phyloP scores from a whole-genome alignment of 2,113 vertebrate species.

The Protobothrops mucrosquamatus region DNA sequence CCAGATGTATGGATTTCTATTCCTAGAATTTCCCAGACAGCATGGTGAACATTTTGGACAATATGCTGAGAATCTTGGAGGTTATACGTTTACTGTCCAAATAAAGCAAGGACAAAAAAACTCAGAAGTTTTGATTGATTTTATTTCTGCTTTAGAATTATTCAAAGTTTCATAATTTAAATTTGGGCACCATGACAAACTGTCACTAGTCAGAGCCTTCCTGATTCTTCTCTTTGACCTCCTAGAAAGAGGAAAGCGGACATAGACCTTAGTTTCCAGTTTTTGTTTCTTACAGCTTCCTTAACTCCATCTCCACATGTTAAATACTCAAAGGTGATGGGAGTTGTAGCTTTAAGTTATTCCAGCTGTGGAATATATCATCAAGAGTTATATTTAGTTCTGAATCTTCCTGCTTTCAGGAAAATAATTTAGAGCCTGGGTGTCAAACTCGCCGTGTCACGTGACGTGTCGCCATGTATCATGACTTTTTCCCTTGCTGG shows the following conservation, averaged over 20 bases:
- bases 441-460: no score
- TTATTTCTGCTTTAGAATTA: background rate
- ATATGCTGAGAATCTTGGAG: background rate
- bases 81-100: no score
- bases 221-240: background rate
- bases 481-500: no score
- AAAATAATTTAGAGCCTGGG: background rate
- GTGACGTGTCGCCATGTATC: no score
- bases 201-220: background rate
- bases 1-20: background rate
- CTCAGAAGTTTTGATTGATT: background rate
- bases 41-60: background rate
- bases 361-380: background rate
- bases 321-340: background rate
- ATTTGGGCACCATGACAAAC: background rate
- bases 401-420: background rate
- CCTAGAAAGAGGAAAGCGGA: background rate
- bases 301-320: background rate
- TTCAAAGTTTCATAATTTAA: background rate
- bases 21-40: background rate
- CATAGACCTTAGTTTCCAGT: background rate
- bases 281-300: background rate
- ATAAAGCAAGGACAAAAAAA: background rate
- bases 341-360: background rate
- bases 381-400: background rate